Conservation (phyloP, 2,888 invertebrate species). For the Exephanes ischioxanthus region DNA sequence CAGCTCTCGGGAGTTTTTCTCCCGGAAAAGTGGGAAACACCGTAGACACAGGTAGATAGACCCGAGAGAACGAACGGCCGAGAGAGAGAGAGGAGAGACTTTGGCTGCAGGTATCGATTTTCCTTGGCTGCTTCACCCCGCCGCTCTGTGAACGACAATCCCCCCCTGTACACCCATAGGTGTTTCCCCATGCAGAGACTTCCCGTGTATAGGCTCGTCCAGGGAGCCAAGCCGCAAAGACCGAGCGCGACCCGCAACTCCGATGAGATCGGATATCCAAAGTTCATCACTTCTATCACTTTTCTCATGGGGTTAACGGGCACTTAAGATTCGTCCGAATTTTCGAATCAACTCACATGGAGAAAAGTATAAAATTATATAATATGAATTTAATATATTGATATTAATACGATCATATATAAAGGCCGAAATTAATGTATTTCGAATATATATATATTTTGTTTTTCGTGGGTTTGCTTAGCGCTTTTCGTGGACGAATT, state of each 20-base stretch:
- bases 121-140: conserved; percentile 46
- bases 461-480: too few species aligned
- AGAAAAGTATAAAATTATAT: too few species aligned
- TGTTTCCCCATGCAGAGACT: conserved; percentile 25
- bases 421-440: too few species aligned
- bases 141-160: conserved; percentile 35
- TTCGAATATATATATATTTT: too few species aligned
- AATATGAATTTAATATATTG: too few species aligned
- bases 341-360: too few species aligned
- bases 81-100: conserved; percentile 49
- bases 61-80: conserved; percentile 46
- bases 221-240: background rate
- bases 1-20: conserved; percentile 3
- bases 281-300: background rate
- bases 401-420: too few species aligned
- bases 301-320: background rate
- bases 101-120: conserved; percentile 65
- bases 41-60: conserved; percentile 10
- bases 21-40: conserved; percentile 18
- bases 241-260: conserved; percentile 6
- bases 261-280: background rate
- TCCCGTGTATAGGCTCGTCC: background rate
- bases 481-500: too few species aligned
- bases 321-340: too few species aligned
- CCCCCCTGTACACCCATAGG: conserved; percentile 53